Evolutionary conservation across 2,113 vertebrate genomes (phyloP), one percentile per base, ranked within the genome.

Genomic region (Bolborhynchus lineola): DNA sequence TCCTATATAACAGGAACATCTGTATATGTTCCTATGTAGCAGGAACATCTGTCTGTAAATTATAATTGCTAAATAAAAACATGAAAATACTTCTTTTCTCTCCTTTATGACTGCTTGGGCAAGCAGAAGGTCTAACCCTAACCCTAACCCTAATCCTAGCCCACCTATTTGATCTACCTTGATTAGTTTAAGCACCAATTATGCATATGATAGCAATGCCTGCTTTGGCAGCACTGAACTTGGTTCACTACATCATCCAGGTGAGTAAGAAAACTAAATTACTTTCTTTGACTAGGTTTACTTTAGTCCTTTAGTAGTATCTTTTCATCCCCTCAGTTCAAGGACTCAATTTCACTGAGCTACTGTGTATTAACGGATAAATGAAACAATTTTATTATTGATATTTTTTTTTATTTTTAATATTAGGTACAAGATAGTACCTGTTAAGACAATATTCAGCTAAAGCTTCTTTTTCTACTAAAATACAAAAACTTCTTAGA

Each of bases 241-340:
- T 98, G 97, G 98, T 98, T 98, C 98, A 98, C 97, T 98, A 98
- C 98, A 98, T 98, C 97, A 98, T 91, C 95, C 78, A 86, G 97
- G 98, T 98, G 97, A 98, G 97, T 97, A 96, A 98, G 98, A 98
- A 99, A 99, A 50, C 9, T 98, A 98, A 99, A 98, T 98, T 96
- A 97, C 97, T 98, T 98, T 97, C 96, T 98, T 97, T 97, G 96
- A 98, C 97, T 92, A 95, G 95, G 94, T 94, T 98, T 97, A 97
- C 97, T 98, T 97, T 95, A 88, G 86, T 98, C 98, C 95, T 93
- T 97, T 97, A 96, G 88, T 89, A 85, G 97, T 98, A 98, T 98
- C 96, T 97, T 95, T 96, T 94, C 86, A 88, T 92, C 93, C 90
- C 71, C 76, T 95, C 85, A 86, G 85, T 98, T 97, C 86, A 97